Evolutionary conservation across 2,888 invertebrate genomes (phyloP), one percentile per base, ranked within the genome.

Genomic region (Cataglyphis albicans): DNA sequence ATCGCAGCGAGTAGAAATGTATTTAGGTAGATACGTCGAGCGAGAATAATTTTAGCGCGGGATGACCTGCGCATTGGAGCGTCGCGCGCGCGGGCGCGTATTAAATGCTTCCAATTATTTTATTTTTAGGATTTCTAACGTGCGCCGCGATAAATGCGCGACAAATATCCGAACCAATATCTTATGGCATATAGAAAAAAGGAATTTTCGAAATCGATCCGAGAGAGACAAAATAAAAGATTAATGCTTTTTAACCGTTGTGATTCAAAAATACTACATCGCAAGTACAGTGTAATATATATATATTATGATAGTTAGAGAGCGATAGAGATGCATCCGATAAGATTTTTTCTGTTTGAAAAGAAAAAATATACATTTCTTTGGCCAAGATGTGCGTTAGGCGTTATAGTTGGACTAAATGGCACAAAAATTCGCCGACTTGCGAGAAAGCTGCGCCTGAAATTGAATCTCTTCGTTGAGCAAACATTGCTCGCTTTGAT

Each of bases 81-180:
- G 87, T 86, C 88, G 32, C 6, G 32, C 32, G 32, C 32, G 32
- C 32, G 32, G 6, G 32, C 32, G 32, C 6, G 90, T 89, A 91
- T 92, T 91, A 93, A 93, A 93, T 91, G 89, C 91, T 93, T 92
- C 90, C 91, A 92, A 93, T 93, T 92, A 92, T 91, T 90, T 93
- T 93, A 93, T 93, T 93, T 93, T 93, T 93, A 93, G 93, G 88
- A 91, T 87, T 59, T 90, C 85, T 85, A 85, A 83, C 85, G 81
- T 68, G 82, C 85, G 83, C 70, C 83, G 73, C 68, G 80, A 73
- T 73, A 78, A 78, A 78, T 78, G 44, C 12, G 67, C 32, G 78
- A 59, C 32, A 59, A 78, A 59, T 21, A 21, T 21, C 21, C 21
- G 21, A 32, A 57, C 18, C 25, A 44, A 32, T 55, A 48, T 80